Base-by-base conservation (phyloP, 1,140 invertebrate genomes). In the Lethocerus indicus region DNA sequence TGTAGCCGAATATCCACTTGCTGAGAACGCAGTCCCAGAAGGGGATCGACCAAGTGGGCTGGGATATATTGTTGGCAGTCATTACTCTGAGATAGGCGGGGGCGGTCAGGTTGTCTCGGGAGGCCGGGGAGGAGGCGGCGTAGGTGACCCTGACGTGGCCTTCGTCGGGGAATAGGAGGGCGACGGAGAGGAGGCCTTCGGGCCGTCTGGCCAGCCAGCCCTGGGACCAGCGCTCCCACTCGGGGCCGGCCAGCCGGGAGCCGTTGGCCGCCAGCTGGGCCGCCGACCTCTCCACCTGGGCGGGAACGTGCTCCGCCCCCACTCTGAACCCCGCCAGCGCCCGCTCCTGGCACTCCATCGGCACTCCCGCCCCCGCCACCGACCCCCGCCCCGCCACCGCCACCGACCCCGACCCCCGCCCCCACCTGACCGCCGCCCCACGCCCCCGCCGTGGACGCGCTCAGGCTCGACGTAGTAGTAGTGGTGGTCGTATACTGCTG, bases 1-100 rank as follows among this genome's bases (percentile, higher is more conserved):
- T 50, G 29, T 51, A 51, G 0, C 54, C 54, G 29, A 56, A 56
- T 12, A 56, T 47, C 54, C 54, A 56, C 40, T 49, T 51, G 28
- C 45, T 39, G 1, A 56, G 46, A 20, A 37, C 23, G 28, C 54
- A 56, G 51, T 56, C 54, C 49, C 49, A 56, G 26, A 56, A 56
- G 1, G 54, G 54, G n/a, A 50, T 47, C 1, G 51, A 46, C 54
- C 54, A 56, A 49, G 50, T 48, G 24, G 32, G 41, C n/a, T n/a
- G n/a, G n/a, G n/a, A n/a, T n/a, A n/a, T n/a, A n/a, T n/a, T n/a
- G 26, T 49, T 24, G 23, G 23, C 18, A 13, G 28, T 37, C 13
- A 48, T 25, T 45, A 39, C 40, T 37, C 21, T 20, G 32, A 35
- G 23, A 35, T 35, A 36, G 32, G 29, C 26, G 18, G 46, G 32